phyloP scores from a whole-genome alignment of 2,888 invertebrate species.

The Stenodera caucasica region DNA sequence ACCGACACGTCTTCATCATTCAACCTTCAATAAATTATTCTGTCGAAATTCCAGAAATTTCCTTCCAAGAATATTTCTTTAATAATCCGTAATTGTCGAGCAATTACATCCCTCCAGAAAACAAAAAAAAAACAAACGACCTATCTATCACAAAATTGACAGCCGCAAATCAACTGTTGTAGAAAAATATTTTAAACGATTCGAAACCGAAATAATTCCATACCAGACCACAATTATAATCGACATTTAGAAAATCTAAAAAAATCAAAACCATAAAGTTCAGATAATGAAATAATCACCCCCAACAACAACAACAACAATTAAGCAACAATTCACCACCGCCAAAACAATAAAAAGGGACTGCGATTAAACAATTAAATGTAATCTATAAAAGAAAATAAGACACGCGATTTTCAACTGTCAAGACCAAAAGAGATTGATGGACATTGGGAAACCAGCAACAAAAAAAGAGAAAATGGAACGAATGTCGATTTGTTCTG shows the following conservation, averaged over 20 bases:
- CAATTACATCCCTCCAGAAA: slow-evolving; percentile 26
- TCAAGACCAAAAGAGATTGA: slow-evolving; percentile 45
- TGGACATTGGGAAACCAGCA: slow-evolving; percentile 36
- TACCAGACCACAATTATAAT: slow-evolving; percentile 37
- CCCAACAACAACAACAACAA: slow-evolving; percentile 34
- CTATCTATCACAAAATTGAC: slow-evolving; percentile 54
- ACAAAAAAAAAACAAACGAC: too few species aligned
- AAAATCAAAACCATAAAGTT: background rate
- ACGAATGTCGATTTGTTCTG: background rate
- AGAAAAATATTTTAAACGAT: slow-evolving; percentile 10
- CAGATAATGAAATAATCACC: slow-evolving; percentile 31
- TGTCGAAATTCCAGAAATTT: background rate
- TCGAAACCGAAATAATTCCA: background rate
- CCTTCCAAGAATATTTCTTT: slow-evolving; percentile 17
- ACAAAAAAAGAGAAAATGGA: background rate
- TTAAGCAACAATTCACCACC: slow-evolving; percentile 41
- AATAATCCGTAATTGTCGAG: slow-evolving; percentile 17
- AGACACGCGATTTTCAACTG: slow-evolving; percentile 51
- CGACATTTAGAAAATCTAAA: slow-evolving; percentile 31
- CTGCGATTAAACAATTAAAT: slow-evolving; percentile 53
- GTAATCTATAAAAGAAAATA: slow-evolving; percentile 47
- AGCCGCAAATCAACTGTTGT: slow-evolving; percentile 48
- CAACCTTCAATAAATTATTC: background rate
- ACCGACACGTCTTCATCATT: too few species aligned
- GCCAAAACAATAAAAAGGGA: slow-evolving; percentile 42